phyloP scores from a whole-genome alignment of 2,113 vertebrate species.

The Scopus umbretta region DNA sequence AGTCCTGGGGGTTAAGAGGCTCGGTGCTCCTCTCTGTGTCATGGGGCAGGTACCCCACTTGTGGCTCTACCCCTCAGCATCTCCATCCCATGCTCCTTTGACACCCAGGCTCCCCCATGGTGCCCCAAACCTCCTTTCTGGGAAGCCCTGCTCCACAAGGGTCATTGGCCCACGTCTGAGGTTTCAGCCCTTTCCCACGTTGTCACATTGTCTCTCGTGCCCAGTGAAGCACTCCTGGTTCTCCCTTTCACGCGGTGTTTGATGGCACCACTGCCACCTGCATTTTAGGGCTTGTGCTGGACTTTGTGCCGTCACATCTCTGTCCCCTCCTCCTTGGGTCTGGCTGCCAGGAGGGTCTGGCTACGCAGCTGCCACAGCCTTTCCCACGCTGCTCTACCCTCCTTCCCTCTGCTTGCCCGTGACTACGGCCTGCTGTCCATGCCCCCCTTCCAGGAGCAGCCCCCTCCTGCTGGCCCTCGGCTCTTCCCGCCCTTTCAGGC shows the following conservation, averaged over 20 bases:
- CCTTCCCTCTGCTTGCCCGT: neutral
- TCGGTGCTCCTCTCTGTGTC: neutral
- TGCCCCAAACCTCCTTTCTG: neutral
- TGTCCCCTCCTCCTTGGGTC: neutral
- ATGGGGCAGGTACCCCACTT: rapidly evolving
- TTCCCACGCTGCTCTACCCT: neutral
- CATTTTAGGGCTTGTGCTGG: neutral
- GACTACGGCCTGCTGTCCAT: neutral
- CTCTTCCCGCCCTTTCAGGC: neutral
- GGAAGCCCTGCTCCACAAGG: neutral
- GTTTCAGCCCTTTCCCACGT: neutral
- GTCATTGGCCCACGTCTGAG: rapidly evolving
- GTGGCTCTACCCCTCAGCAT: neutral
- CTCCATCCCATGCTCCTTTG: neutral
- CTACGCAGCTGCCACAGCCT: neutral
- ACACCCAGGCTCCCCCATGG: neutral
- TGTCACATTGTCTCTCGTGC: neutral
- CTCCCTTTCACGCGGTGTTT: neutral
- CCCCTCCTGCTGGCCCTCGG: neutral
- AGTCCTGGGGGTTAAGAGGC: neutral
- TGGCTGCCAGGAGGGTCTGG: neutral
- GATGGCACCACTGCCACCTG: neutral
- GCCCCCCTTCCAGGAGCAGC: neutral
- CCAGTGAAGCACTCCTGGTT: neutral
- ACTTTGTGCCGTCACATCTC: neutral